Conservation (phyloP, 2,113 vertebrate genomes). For the Cynopterus brachyotis region DNA sequence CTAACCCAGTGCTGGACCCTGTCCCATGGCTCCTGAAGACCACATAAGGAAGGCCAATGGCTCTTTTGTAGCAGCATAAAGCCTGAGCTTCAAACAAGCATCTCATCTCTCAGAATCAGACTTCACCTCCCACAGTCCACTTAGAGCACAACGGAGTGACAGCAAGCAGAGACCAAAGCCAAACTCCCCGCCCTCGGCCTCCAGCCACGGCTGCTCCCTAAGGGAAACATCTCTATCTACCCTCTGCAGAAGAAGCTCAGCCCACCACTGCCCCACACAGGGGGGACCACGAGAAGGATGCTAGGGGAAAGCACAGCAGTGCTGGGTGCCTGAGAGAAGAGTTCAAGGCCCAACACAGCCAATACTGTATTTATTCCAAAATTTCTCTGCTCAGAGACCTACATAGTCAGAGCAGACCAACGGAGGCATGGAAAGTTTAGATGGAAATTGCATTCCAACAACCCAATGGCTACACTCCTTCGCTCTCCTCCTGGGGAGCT, state of each 20-base stretch:
- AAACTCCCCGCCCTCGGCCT: not conserved
- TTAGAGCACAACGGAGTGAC: not conserved
- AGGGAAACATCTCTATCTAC: rapidly evolving
- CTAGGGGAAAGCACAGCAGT: not conserved
- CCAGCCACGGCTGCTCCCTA: not conserved
- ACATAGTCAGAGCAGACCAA: not conserved
- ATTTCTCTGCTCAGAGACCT: not conserved
- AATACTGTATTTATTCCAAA: not conserved
- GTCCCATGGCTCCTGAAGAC: not conserved
- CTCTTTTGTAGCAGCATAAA: not conserved
- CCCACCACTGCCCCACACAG: not conserved
- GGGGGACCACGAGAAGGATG: not conserved
- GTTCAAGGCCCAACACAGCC: not conserved
- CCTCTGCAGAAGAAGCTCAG: not conserved
- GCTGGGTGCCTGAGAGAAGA: not conserved
- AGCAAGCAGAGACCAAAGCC: not conserved
- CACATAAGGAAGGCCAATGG: not conserved
- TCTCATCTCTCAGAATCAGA: not conserved
- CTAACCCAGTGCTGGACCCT: not conserved
- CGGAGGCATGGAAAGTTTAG: not conserved
- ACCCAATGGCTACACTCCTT: not conserved
- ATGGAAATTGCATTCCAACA: not conserved
- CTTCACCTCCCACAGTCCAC: not conserved
- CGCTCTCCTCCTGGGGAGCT: not conserved
- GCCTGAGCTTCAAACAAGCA: not conserved